These are phyloP conservation scores for Pristionchus arcanus DNA, from an alignment of 2,888 invertebrate species.

Conservation along the genomic window DNA sequence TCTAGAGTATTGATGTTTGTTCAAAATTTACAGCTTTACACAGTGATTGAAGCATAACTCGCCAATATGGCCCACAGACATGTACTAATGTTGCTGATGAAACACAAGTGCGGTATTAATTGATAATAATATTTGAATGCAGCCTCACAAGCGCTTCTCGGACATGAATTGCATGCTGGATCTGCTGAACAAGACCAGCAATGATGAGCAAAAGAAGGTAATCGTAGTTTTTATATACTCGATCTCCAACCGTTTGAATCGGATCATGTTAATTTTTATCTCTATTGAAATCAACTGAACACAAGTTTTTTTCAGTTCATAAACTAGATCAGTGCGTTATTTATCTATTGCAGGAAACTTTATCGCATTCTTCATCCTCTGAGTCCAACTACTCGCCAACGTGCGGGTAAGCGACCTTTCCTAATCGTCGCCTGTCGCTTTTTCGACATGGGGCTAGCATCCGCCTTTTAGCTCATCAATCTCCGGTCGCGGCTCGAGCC, in stretches of 20 bases:
- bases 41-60: background rate
- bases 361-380: constrained; percentile 19
- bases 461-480: constrained; percentile 20
- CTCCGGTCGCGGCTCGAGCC: constrained; percentile 7
- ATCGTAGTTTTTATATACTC: background rate
- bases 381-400: constrained; percentile 29
- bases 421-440: background rate
- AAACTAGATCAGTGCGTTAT: too few relatives aligned
- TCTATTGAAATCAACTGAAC: too few relatives aligned
- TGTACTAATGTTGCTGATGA: background rate
- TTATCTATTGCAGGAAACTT: background rate
- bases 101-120: too few relatives aligned
- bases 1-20: background rate
- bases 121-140: background rate
- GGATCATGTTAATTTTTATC: too few relatives aligned
- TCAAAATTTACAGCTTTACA: background rate
- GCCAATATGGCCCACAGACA: background rate
- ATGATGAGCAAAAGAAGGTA: background rate
- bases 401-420: constrained; percentile 23
- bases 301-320: too few relatives aligned
- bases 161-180: constrained; percentile 52
- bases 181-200: constrained; percentile 45
- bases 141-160: constrained; percentile 21
- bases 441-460: background rate
- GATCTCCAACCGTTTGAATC: too few relatives aligned